Conservation (phyloP, 2,888 invertebrate species). For the Corbicula japonica region DNA sequence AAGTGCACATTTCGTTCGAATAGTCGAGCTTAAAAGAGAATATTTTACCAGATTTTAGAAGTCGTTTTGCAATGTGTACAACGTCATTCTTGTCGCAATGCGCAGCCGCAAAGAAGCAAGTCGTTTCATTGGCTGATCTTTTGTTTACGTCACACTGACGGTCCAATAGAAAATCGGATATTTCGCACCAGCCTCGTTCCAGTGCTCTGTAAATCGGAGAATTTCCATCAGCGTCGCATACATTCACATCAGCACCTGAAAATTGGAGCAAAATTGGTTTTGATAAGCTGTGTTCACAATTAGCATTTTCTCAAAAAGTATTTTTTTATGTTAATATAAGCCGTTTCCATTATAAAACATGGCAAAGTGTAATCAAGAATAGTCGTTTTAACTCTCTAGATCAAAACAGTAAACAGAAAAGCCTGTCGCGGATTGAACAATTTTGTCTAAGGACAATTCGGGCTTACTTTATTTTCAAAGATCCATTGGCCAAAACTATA, state of each 20-base stretch:
- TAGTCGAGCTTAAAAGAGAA: too few species aligned
- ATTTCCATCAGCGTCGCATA: slow-evolving; percentile 42
- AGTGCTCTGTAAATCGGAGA: slow-evolving; percentile 54
- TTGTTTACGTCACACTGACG: slow-evolving; percentile 62
- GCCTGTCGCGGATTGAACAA: too few species aligned
- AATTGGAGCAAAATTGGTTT: neutral
- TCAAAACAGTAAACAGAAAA: too few species aligned
- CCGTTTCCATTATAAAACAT: neutral
- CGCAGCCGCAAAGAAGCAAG: slow-evolving; percentile 57
- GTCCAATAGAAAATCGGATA: slow-evolving; percentile 60
- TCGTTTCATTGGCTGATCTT: slow-evolving; percentile 53
- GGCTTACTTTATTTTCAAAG: too few species aligned
- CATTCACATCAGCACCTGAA: slow-evolving; percentile 61
- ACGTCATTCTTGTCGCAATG: slow-evolving; percentile 48
- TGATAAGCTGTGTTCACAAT: neutral
- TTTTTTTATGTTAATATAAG: neutral
- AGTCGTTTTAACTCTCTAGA: too few species aligned
- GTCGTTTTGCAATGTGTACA: slow-evolving; percentile 45
- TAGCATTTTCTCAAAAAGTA: neutral
- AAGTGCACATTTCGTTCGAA: too few species aligned
- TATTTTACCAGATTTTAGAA: slow-evolving; percentile 59
- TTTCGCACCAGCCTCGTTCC: slow-evolving; percentile 54
- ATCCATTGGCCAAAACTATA: too few species aligned
- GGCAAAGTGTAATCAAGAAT: too few species aligned
- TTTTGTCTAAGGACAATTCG: too few species aligned